Percentiles rank a stretch among this genome's conserved stretches.
Evolutionary conservation across 2,797 vertebrate genomes (phyloP).

Genomic region (Darevskia mixta): DNA sequence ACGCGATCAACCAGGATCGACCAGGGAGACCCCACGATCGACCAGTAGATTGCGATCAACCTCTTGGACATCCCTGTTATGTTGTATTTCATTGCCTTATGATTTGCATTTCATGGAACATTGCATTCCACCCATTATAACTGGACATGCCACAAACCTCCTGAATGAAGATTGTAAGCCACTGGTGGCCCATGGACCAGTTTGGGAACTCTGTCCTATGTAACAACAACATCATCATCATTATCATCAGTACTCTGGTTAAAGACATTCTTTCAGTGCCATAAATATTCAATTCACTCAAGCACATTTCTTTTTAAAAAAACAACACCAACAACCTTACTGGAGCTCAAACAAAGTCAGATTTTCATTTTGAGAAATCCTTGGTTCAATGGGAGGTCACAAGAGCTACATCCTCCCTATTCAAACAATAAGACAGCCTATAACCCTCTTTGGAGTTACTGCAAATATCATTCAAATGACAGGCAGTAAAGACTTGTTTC

Average conservation of each 20-base stretch:
- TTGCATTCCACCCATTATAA: too few species aligned
- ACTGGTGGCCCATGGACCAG: too few species aligned
- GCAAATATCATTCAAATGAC: constrained; percentile 4
- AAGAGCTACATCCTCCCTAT: not conserved
- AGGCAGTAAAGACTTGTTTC: not conserved
- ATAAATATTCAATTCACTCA: not conserved
- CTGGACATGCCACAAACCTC: too few species aligned
- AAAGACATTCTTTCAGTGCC: not conserved
- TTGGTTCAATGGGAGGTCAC: not conserved
- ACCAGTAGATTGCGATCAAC: too few species aligned
- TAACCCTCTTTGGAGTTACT: not conserved
- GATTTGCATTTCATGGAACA: too few species aligned
- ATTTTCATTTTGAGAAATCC: constrained; percentile 17
- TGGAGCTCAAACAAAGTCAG: not conserved
- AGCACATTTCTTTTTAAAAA: not conserved
- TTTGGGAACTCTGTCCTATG: too few species aligned
- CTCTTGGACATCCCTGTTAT: too few species aligned
- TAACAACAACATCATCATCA: too few species aligned
- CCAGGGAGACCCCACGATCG: too few species aligned
- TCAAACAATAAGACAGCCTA: not conserved
- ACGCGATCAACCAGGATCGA: too few species aligned
- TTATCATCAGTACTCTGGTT: not conserved
- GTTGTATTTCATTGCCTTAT: too few species aligned
- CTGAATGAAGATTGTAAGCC: too few species aligned
- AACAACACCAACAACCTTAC: not conserved